Conservation (phyloP, 2,888 invertebrate species). For the Odontomyia ornata region DNA sequence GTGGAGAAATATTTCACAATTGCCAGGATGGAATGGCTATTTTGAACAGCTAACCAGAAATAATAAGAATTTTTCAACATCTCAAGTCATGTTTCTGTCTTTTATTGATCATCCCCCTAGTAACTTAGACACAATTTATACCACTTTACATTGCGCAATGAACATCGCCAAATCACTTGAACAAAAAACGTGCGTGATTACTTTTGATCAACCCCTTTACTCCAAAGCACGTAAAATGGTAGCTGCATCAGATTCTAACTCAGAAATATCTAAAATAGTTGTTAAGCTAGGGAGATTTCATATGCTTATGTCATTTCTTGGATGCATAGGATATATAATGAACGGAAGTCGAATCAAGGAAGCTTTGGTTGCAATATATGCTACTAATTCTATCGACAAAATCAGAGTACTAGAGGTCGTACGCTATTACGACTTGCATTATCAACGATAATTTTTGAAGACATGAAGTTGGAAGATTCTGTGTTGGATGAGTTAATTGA, state of each 20-base stretch:
- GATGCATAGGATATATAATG: constrained; percentile 51
- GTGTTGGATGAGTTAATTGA: no score
- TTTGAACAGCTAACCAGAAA: constrained; percentile 55
- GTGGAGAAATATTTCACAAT: constrained; percentile 54
- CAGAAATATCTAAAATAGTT: constrained; percentile 53
- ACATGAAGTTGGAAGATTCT: no score
- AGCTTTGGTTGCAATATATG: constrained; percentile 49
- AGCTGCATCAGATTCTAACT: constrained; percentile 50
- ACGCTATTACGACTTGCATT: no score
- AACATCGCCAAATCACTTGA: constrained; percentile 51
- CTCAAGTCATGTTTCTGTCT: constrained; percentile 51
- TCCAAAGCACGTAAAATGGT: no score
- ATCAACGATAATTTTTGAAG: no score
- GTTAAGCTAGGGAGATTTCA: constrained; percentile 61
- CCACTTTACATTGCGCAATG: constrained; percentile 51
- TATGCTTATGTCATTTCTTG: constrained; percentile 53
- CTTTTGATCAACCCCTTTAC: no score
- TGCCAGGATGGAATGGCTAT: constrained; percentile 59
- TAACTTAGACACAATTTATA: no score
- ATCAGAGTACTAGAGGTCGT: background rate
- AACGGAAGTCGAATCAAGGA: constrained; percentile 51
- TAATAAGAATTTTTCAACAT: constrained; percentile 50
- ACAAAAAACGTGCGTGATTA: constrained; percentile 52
- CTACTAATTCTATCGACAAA: background rate
- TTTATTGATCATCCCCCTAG: constrained; percentile 50